These are phyloP conservation scores for Lagorchestes hirsutus DNA, from an alignment of 2,797 vertebrate genomes.

Conservation along the genomic window DNA sequence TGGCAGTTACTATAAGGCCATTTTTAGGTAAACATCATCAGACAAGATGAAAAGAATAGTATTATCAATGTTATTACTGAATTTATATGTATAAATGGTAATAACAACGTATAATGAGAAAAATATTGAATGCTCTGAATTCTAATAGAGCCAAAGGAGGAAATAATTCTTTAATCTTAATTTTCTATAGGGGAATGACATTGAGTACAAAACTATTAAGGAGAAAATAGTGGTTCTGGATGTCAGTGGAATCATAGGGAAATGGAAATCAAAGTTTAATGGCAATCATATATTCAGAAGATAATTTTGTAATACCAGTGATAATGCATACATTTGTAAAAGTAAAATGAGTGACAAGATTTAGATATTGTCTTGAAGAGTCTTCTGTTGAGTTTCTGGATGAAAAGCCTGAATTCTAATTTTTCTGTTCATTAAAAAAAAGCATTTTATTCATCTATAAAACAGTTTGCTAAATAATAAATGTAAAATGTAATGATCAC, in stretches of 20 bases:
- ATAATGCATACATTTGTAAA: background rate
- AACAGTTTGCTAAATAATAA: background rate
- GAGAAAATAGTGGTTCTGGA: background rate
- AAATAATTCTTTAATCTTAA: background rate
- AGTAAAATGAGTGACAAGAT: background rate
- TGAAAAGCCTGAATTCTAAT: background rate
- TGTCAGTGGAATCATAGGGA: background rate
- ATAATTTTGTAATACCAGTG: background rate
- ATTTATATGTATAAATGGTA: background rate
- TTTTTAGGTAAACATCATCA: background rate
- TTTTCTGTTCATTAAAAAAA: background rate
- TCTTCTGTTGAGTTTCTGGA: background rate
- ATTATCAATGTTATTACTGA: background rate
- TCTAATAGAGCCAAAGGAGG: background rate
- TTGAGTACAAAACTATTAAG: background rate
- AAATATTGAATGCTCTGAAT: background rate
- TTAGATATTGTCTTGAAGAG: background rate
- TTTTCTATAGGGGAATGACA: background rate
- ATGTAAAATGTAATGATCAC: background rate
- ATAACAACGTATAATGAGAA: background rate
- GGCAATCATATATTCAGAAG: background rate
- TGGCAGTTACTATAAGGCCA: background rate
- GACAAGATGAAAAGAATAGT: background rate
- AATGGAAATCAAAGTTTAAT: background rate
- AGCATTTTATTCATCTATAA: background rate